A percentile compares a stretch with the other conserved stretches of the same genome.
Evolutionary conservation across 2,113 vertebrate genomes (phyloP).

Genomic region (Neogale vison): DNA sequence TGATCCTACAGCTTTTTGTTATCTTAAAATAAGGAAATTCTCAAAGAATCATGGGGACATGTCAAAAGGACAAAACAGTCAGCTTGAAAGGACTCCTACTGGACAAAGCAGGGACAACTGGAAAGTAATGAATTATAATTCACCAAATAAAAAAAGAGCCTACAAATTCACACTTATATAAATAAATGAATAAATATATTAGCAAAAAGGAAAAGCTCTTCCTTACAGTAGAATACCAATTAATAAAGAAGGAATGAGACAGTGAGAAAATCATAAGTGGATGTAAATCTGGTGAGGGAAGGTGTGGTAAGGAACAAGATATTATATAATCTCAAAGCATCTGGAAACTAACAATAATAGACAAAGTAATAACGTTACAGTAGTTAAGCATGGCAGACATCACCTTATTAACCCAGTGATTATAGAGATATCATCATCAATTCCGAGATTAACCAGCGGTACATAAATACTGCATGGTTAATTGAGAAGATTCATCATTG

Average conservation of each 20-base stretch:
- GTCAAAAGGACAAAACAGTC: neutral
- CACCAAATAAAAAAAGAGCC: neutral
- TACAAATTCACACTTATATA: neutral
- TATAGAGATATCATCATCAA: neutral
- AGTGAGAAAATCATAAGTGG: neutral
- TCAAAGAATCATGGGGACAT: neutral
- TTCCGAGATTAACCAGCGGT: neutral
- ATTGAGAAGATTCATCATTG: neutral
- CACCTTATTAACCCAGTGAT: neutral
- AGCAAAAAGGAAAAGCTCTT: neutral
- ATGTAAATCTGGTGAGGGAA: neutral
- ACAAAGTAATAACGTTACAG: neutral
- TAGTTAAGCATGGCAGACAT: neutral
- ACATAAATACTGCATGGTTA: neutral
- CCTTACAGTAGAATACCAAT: neutral
- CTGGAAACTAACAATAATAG: neutral
- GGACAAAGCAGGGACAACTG: neutral
- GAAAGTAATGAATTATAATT: neutral
- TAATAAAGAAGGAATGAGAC: neutral
- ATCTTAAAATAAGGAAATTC: neutral
- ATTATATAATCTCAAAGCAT: neutral
- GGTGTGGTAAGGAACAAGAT: neutral
- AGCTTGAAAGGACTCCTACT: neutral
- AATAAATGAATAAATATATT: neutral
- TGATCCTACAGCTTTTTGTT: neutral